Evolutionary conservation across 2,113 vertebrate genomes (phyloP).

Genomic region (Ictalurus furcatus): DNA sequence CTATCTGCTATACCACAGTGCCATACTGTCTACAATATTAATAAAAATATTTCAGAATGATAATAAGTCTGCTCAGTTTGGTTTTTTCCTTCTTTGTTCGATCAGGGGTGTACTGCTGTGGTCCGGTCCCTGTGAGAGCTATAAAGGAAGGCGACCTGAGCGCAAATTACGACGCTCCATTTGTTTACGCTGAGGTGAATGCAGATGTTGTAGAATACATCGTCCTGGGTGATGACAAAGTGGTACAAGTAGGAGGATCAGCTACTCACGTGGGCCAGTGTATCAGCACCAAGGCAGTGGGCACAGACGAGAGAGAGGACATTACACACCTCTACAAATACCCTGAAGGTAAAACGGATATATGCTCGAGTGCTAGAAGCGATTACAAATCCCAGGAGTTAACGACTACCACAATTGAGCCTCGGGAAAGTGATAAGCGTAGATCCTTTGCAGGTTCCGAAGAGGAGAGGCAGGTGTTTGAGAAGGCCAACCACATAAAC

Average conservation of each 20-base stretch:
- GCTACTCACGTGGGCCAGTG: conserved; percentile 72
- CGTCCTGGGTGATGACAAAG: conserved; percentile 60
- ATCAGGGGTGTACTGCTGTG: conserved; percentile 85
- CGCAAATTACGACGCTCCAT: conserved; percentile 80
- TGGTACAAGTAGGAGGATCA: conserved; percentile 61
- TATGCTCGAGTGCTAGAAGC: background rate
- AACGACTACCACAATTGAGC: background rate
- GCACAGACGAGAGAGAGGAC: conserved; percentile 79
- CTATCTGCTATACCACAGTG: no score
- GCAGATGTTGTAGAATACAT: conserved; percentile 82
- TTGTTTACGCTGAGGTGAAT: conserved; percentile 90
- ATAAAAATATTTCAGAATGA: background rate
- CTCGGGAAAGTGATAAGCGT: background rate
- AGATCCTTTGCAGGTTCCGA: conserved; percentile 74
- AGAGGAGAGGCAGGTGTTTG: conserved; percentile 78
- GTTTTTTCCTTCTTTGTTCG: background rate
- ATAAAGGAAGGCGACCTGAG: conserved; percentile 84
- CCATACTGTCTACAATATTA: no score
- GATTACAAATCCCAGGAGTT: background rate
- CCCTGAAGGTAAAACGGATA: conserved; percentile 75
- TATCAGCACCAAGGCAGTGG: conserved; percentile 90
- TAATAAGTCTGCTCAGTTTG: background rate
- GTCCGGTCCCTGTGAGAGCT: conserved; percentile 80
- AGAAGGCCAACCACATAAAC: conserved; percentile 75
- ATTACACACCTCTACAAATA: conserved; percentile 69